A percentile compares a stretch with the other conserved stretches of the same genome.
These are phyloP conservation scores for Acrocephalus arundinaceus DNA, from an alignment of 2,113 vertebrate genomes.

Conservation along the genomic window DNA sequence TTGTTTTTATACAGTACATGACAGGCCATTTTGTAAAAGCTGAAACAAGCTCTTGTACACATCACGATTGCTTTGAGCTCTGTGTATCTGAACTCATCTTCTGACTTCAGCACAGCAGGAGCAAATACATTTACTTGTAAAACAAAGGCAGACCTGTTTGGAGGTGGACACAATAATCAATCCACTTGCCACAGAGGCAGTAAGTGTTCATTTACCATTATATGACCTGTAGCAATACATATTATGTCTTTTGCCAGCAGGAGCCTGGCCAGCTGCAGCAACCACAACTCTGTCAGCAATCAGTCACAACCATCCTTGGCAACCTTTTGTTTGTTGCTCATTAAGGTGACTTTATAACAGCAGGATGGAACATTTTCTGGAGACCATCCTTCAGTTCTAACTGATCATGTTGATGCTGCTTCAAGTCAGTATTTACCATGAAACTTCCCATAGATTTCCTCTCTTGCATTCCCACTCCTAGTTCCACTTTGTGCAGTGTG, in stretches of 20 bases:
- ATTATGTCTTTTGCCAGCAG: slow-evolving; percentile 57
- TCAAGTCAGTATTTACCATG: background rate
- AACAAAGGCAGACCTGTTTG: slow-evolving; percentile 33
- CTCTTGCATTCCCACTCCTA: background rate
- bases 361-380: slow-evolving; percentile 57
- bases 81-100: slow-evolving; percentile 15
- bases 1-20: background rate
- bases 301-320: slow-evolving; percentile 68
- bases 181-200: slow-evolving; percentile 64
- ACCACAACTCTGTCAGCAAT: slow-evolving; percentile 63
- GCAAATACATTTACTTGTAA: slow-evolving; percentile 57
- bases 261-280: slow-evolving; percentile 54
- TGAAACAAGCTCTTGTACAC: background rate
- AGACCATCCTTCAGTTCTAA: slow-evolving; percentile 13
- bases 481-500: background rate
- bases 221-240: slow-evolving; percentile 62
- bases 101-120: slow-evolving; percentile 24
- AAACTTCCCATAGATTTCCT: background rate
- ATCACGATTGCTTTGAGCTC: background rate
- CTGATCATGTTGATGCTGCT: background rate
- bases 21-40: background rate
- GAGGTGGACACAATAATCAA: slow-evolving; percentile 66
- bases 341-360: slow-evolving; percentile 70
- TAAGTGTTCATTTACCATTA: slow-evolving; percentile 77
- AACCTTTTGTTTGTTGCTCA: slow-evolving; percentile 68